A percentile compares a stretch with the other conserved stretches of the same genome.
Conservation (phyloP, 2,888 invertebrate species). For the Schizaphis graminum region DNA sequence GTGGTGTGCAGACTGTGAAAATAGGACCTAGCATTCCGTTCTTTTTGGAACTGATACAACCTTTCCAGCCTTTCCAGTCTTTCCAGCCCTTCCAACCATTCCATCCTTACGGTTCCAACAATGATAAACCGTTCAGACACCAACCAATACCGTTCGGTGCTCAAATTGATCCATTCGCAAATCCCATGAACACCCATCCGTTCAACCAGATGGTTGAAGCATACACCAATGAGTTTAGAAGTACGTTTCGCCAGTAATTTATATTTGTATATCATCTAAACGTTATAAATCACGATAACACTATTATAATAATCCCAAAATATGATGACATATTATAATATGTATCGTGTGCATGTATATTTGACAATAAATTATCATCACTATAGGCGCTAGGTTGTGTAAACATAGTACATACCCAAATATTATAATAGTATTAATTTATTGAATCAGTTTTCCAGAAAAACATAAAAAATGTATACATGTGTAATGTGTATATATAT, state of each 20-base stretch:
- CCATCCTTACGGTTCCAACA: too few relatives aligned
- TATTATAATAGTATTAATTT: not conserved
- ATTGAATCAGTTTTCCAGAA: not conserved
- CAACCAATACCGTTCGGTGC: not conserved
- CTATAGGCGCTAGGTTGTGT: not conserved
- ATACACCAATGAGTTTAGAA: conserved; percentile 56
- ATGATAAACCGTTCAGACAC: not conserved
- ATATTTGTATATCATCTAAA: not conserved
- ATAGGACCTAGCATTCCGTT: not conserved
- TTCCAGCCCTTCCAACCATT: conserved; percentile 9
- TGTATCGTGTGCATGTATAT: not conserved
- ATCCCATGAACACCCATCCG: not conserved
- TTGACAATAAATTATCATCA: not conserved
- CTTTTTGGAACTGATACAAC: conserved; percentile 11
- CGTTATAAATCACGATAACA: not conserved
- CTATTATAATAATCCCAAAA: not conserved
- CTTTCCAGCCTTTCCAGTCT: conserved; percentile 27
- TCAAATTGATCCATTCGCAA: conserved; percentile 24
- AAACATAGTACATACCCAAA: not conserved
- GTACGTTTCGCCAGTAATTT: not conserved
- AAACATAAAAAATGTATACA: not conserved
- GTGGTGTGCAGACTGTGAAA: not conserved
- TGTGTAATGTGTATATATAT: not conserved
- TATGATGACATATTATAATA: not conserved
- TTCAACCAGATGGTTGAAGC: conserved; percentile 43